Base-by-base conservation (phyloP, 2,888 invertebrate genomes). In the Coleophora deauratella region DNA sequence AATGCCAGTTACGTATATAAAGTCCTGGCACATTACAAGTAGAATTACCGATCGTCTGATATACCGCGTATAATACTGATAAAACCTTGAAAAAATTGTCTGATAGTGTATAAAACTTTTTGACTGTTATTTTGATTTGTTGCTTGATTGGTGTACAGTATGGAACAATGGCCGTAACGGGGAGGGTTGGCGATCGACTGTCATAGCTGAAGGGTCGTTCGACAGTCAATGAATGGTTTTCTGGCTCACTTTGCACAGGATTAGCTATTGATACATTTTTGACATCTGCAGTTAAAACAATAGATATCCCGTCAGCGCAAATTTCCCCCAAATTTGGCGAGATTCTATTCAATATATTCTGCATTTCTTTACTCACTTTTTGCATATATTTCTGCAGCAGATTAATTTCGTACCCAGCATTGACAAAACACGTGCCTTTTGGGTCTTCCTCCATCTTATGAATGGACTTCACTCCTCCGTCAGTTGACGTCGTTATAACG, bases 1-100 rank as follows among this genome's bases (percentile, higher is more conserved):
- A 52, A 45, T 62, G 45, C 70, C 70, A 70, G 33, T 51, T 48
- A 11, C 46, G 40, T 21, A 46, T 39, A 28, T 27, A 45, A 21
- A 50, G 39, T 7, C 54, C 45, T 11, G 51, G 45, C 15, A 43
- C 43, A 13, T 46, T 48, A 21, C 9, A 37, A 13, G 37, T 14
- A 3, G 8, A 30, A 9, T 31, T 30, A 11, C 10, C 15, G 6
- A 40, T 3, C 15, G 27, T 14, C 9, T 38, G 31, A 35, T 7
- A n/a, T 21, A 35, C 14, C 10, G 30, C 21, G 14, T 30, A 38
- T 10, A 38, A 8, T 1, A 10, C 12, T 4, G 27, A 21, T 15
- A 33, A 51, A 41, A n/a, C 41, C 36, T 9, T 35, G 39, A 11
- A 45, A 45, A 35, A 51, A 40, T 34, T 30, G 11, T 34, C 21